A percentile compares a stretch with the other conserved stretches of the same genome.
These are phyloP conservation scores for Protosalanx chinensis DNA, from an alignment of 2,797 vertebrate genomes.

Conservation along the genomic window DNA sequence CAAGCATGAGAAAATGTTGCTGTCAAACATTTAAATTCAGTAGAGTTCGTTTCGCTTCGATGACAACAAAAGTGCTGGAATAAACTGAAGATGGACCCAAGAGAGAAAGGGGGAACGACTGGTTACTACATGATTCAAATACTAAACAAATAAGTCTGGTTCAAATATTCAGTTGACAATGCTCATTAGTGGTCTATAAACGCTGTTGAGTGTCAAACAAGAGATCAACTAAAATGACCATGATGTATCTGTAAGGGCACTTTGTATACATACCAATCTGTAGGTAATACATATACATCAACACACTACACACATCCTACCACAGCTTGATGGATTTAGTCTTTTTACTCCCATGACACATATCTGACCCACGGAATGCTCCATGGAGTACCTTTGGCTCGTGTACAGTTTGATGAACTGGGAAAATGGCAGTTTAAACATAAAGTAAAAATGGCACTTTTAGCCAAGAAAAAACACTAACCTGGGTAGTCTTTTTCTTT, in stretches of 20 bases:
- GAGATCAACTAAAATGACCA: background rate
- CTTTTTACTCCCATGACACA: slow-evolving; percentile 25
- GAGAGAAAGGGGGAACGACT: slow-evolving; percentile 14
- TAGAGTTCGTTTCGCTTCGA: slow-evolving; percentile 23
- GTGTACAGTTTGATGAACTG: slow-evolving; percentile 22
- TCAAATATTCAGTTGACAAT: slow-evolving; percentile 8
- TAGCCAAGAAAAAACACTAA: background rate
- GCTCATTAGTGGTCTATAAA: slow-evolving; percentile 11
- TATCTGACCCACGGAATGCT: background rate
- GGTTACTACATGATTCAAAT: slow-evolving; percentile 1
- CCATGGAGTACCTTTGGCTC: slow-evolving; percentile 59
- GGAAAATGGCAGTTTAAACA: slow-evolving; percentile 17
- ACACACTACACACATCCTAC: slow-evolving; percentile 19
- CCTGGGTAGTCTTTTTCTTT: slow-evolving; percentile 12
- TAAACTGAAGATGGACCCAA: slow-evolving; percentile 31
- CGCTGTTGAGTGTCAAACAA: slow-evolving; percentile 1
- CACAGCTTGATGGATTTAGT: slow-evolving; percentile 18
- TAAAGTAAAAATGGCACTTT: background rate
- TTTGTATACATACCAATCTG: slow-evolving; percentile 21
- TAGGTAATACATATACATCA: slow-evolving; percentile 21
- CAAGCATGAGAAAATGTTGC: slow-evolving; percentile 47
- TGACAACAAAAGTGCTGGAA: slow-evolving; percentile 56
- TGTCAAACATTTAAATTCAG: slow-evolving; percentile 5
- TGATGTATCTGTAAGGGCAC: background rate
- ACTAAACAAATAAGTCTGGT: background rate